Evolutionary conservation across 1,140 invertebrate genomes (phyloP), one percentile per base, ranked within the genome.

Genomic region (Drosophila oshimai): DNA sequence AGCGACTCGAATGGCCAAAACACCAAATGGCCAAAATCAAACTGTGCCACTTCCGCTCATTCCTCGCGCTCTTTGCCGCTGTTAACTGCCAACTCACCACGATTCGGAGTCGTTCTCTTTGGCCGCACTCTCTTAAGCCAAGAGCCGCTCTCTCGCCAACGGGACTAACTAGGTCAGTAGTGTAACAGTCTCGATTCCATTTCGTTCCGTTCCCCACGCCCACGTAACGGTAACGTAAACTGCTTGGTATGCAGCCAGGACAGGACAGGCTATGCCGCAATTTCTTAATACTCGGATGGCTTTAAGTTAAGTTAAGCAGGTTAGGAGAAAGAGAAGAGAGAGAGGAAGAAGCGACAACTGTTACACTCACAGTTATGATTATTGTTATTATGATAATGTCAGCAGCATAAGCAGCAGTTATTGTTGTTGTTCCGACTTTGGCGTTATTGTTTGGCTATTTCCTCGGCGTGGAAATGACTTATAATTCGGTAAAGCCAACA

Each of bases 81-180:
- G 81, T 87, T 87, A 87, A 74, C 24, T 13, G 12, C 0, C 13
- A 81, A 87, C 18, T 68, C 81, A 87, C 81, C 81, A 81, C 83
- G 7, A 34, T 87, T 87, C 81, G 81, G 81, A 87, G 69, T 81
- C 10, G 15, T 20, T 57, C 81, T 86, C 81, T 87, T 73, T 7
- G 13, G 4, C 4, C 0, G 1, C n/a, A 0, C 31, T 39, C 81
- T 86, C 81, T 87, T 87, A 75, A 76, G 20, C 12, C n/a, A n/a
- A n/a, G 9, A 20, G 12, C 17, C 0, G 24, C 17, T 2, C 24
- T 33, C 33, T 31, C n/a, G 4, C 18, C 37, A n/a, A n/a, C n/a
- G n/a, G n/a, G n/a, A n/a, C n/a, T n/a, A 51, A 74, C 20, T 87
- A 87, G 81, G 81, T 87, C 81, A 87, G 76, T 87, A 74, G 81